These are phyloP conservation scores for Dicyrtoma fusca DNA, from an alignment of 2,888 invertebrate species.

Conservation along the genomic window DNA sequence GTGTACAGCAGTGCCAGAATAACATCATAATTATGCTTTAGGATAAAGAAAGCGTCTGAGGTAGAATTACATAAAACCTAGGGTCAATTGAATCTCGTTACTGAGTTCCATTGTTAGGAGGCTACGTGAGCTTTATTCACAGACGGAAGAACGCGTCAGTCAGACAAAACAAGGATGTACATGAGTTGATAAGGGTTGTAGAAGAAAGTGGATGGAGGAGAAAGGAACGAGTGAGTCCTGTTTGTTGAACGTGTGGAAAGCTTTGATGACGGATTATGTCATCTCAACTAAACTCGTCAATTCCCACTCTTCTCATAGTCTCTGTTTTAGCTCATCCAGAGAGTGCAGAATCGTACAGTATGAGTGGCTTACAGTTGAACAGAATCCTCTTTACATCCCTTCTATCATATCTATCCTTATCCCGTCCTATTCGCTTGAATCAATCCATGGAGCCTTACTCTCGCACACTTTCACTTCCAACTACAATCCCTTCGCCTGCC, in stretches of 20 bases:
- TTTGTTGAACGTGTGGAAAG: conserved; percentile 6
- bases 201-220: neutral
- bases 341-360: too few species aligned
- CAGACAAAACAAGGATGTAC: conserved; percentile 1
- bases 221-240: conserved; percentile 1
- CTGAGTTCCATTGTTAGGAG: neutral
- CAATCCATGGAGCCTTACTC: too few species aligned
- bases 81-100: too few species aligned
- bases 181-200: neutral
- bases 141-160: neutral
- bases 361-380: neutral
- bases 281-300: conserved; percentile 34
- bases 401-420: neutral
- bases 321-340: conserved; percentile 34
- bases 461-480: neutral
- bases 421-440: neutral
- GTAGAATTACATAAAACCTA: too few species aligned
- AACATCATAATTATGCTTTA: too few species aligned
- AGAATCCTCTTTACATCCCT: neutral
- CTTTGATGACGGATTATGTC: conserved; percentile 38
- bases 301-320: conserved; percentile 28
- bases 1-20: too few species aligned
- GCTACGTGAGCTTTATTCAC: neutral
- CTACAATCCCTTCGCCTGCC: neutral
- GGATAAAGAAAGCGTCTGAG: too few species aligned